These are phyloP conservation scores for Caenorhabditis sp. DNA, from an alignment of 2,888 invertebrate genomes.

Conservation along the genomic window DNA sequence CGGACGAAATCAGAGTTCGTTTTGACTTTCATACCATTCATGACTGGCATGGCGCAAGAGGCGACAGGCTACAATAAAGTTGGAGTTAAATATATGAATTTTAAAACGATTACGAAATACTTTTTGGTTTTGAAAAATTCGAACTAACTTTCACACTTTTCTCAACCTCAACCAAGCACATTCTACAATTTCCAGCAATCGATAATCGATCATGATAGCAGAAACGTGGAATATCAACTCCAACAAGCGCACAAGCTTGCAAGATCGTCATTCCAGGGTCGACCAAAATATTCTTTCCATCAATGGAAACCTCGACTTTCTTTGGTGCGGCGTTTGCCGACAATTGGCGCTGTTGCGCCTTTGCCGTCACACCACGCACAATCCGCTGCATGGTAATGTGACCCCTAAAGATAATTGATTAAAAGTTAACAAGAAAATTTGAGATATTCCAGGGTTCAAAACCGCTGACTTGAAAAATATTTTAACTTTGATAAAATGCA, in stretches of 20 bases:
- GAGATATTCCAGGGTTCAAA: not conserved
- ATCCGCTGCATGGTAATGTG: constrained; percentile 51
- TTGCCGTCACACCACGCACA: constrained; percentile 33
- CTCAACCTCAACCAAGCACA: constrained; percentile 99
- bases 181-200: constrained; percentile 97
- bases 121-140: constrained; percentile 1
- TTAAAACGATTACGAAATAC: no score
- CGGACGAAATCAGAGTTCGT: constrained; percentile 91
- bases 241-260: constrained; percentile 86
- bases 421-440: not conserved
- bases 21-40: constrained; percentile 96
- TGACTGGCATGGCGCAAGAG: constrained; percentile 98
- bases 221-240: constrained; percentile 97
- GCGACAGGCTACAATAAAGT: constrained; percentile 84
- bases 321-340: constrained; percentile 12
- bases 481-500: not conserved
- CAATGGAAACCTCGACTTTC: constrained; percentile 82
- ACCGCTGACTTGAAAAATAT: not conserved
- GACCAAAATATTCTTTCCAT: constrained; percentile 92
- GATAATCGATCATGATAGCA: constrained; percentile 98
- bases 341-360: constrained; percentile 24
- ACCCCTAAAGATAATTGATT: not conserved
- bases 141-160: constrained; percentile 84
- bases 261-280: constrained; percentile 95
- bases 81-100: not conserved